Base-by-base conservation (phyloP, 2,888 invertebrate species). In the Phalera bucephala region DNA sequence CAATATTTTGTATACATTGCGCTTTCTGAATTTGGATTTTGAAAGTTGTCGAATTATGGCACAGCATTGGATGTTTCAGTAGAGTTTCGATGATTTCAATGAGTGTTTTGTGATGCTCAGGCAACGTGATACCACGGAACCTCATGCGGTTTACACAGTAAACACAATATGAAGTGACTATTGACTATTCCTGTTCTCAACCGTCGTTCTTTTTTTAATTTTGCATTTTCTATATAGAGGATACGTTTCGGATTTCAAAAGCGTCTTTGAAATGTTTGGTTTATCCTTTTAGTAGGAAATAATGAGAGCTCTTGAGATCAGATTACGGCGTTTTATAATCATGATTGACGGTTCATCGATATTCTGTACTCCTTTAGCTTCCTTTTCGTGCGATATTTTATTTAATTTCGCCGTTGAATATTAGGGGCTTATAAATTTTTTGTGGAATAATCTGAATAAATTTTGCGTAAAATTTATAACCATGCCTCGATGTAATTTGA, bases 101-200 rank as follows among this genome's bases (percentile, higher is more conserved):
- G 31, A 36, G 45, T 36, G 38, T 41, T 55, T 36, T 35, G 39
- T 68, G 45, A 66, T 72, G 52, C 37, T 37, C 47, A 50, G 44
- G 88, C 76, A 84, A 86, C 75, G 45, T 55, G 80, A 87, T 80
- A 86, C 79, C 67, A 69, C 77, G 72, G 79, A 84, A 80, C 78
- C 77, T 79, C 78, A 69, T 78, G 78, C 72, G 83, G 85, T 83
- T 85, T 84, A 75, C 79, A 79, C 78, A 73, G 72, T 74, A 87
- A 86, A 87, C 83, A 86, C 80, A 85, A 84, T 81, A 83, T 83
- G 86, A 82, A 88, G 86, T 84, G 87, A 82, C 86, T 88, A 87
- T 88, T 86, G 88, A 88, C 87, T 88, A 85, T 85, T 86, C 80
- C 69, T 73, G 85, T 85, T 83, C 83, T 76, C 79, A 79, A 65